A percentile compares a stretch with the other conserved stretches of the same genome.
These are phyloP conservation scores for Lithodes maja DNA, from an alignment of 2,888 invertebrate species.

Conservation along the genomic window DNA sequence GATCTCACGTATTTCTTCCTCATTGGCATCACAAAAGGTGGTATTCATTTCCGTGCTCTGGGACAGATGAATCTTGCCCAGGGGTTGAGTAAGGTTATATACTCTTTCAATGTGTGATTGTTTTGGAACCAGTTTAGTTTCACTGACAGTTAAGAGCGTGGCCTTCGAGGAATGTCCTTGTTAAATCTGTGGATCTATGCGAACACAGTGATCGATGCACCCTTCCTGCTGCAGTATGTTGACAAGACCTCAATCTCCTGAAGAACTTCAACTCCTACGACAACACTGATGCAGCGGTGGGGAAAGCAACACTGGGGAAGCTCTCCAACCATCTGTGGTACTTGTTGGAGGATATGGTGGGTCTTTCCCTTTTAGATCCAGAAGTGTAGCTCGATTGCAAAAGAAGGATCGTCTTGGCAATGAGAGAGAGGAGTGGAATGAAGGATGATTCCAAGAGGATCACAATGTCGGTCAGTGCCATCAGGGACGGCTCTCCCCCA, in stretches of 20 bases:
- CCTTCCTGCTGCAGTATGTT: conserved; percentile 1
- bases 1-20: background rate
- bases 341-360: background rate
- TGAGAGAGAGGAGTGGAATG: background rate
- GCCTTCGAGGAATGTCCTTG: background rate
- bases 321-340: background rate
- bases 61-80: background rate
- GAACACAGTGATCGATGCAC: background rate
- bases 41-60: background rate
- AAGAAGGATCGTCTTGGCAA: background rate
- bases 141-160: background rate
- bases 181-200: background rate
- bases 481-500: conserved; percentile 12
- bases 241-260: conserved; percentile 11
- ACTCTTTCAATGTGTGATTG: background rate
- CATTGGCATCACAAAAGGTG: background rate
- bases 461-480: background rate
- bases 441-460: background rate
- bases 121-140: conserved; percentile 1
- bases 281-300: background rate
- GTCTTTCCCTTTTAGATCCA: background rate
- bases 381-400: background rate
- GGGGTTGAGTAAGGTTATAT: conserved; percentile 5
- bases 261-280: background rate
- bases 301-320: background rate